Base-by-base conservation (phyloP, 2,888 invertebrate genomes). In the Pachymerium ferrugineum region DNA sequence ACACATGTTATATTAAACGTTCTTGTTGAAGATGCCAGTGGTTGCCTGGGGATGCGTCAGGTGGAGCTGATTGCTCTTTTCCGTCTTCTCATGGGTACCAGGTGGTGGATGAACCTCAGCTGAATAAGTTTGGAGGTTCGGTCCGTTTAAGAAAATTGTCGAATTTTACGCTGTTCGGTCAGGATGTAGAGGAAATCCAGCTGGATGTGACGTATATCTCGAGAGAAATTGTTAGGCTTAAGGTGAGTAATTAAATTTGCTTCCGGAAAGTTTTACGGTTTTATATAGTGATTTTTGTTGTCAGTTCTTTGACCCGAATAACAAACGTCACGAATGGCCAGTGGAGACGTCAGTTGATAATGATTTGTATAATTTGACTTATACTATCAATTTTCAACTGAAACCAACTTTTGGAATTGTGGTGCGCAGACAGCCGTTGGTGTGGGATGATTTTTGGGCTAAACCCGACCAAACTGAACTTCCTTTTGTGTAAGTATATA, bases 291-390 rank as follows among this genome's bases (percentile, higher is more conserved):
- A 30, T 16, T 71, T n/a, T 28, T 25, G n/a, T 71, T 25, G 1
- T 2, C 28, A 72, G 72, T 72, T 72, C 30, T 29, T 1, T 6
- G 72, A 72, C 28, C 28, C 28, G 0, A 54, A 30, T 28, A 16
- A 28, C 8, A 28, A 16, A 29, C 72, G 72, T 6, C 29, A 28
- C 72, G 54, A 72, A n/a, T n/a, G 42, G 0, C 87, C 88, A 0
- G 25, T 47, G 0, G 54, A 72, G 16, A n/a, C 33, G 12, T 28
- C 28, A 8, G 12, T 54, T 29, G 5, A 16, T 16, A 29, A 14
- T 16, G 72, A 72, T 28, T n/a, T 72, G 6, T 6, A 14, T 1
- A 72, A 72, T 16, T 25, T 29, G 16, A 72, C 54, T 16, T 72
- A 72, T 16, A 1, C 38, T n/a, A 19, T 72, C 3, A 10, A 10